phyloP scores from a whole-genome alignment of 23 tunicate genomes.

The Corella eumyota region DNA sequence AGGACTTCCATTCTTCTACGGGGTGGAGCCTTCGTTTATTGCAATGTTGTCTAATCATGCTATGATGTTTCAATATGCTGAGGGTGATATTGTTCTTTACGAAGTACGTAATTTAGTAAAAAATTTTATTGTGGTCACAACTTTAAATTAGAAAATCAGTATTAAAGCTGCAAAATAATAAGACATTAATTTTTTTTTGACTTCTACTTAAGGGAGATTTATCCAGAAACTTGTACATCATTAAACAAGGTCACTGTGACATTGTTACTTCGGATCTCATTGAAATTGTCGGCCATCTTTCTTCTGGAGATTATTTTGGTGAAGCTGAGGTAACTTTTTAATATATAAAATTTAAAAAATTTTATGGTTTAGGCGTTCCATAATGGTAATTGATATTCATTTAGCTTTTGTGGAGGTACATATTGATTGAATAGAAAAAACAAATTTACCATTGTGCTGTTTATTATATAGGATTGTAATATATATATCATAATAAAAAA shows the following conservation, averaged over 20 bases:
- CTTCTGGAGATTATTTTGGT: constrained; percentile 89
- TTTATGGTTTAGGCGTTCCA: no score
- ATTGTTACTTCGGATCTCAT: constrained; percentile 44
- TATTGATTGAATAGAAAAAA: no score
- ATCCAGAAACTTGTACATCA: constrained; percentile 63
- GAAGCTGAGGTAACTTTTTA: constrained; percentile 89
- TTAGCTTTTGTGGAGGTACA: no score
- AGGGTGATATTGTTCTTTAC: constrained; percentile 66
- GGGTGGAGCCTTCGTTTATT: constrained; percentile 46
- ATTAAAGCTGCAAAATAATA: no score
- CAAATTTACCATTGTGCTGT: no score
- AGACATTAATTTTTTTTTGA: no score
- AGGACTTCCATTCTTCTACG: constrained; percentile 57
- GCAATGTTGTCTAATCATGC: constrained; percentile 60
- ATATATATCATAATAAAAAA: no score
- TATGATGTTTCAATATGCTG: constrained; percentile 39
- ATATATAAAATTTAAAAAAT: no score
- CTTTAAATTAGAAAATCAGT: no score
- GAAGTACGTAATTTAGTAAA: constrained; percentile 60
- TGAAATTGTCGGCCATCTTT: constrained; percentile 33
- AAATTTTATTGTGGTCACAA: no score
- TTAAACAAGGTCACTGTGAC: constrained; percentile 80
- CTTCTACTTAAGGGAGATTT: constrained; percentile 49
- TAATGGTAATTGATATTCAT: no score
- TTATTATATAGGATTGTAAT: no score